These are phyloP conservation scores for Myiothlypis coronata DNA, from an alignment of 2,797 vertebrate species.

Conservation along the genomic window DNA sequence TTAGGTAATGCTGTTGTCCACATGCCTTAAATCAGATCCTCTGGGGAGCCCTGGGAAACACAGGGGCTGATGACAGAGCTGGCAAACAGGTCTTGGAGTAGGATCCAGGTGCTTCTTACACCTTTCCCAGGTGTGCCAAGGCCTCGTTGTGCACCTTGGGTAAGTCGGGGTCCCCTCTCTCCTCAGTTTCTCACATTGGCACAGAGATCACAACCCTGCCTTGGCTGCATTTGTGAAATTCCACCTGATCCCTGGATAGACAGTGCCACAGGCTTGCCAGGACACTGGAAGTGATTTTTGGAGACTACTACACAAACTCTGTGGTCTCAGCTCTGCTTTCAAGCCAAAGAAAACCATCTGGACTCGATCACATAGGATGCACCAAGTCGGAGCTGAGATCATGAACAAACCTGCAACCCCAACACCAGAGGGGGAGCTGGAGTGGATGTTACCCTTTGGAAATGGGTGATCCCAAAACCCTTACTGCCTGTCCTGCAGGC, in stretches of 20 bases:
- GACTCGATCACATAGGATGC: fast-evolving
- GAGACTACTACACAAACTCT: not conserved
- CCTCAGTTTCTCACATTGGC: not conserved
- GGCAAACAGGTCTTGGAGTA: not conserved
- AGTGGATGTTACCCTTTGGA: fast-evolving
- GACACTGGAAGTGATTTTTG: not conserved
- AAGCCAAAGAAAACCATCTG: not conserved
- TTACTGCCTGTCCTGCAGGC: not conserved
- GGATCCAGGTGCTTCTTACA: not conserved
- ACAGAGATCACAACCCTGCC: not conserved
- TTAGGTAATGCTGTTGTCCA: not conserved
- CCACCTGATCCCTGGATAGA: not conserved
- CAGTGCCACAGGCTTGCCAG: not conserved
- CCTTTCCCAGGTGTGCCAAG: not conserved
- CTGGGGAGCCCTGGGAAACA: not conserved
- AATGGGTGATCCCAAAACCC: not conserved
- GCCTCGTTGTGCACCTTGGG: fast-evolving
- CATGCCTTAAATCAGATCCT: not conserved
- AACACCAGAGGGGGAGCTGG: fast-evolving
- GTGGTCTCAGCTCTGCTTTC: not conserved
- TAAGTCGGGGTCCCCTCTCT: not conserved
- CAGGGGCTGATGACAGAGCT: not conserved
- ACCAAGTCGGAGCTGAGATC: not conserved
- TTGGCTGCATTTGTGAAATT: not conserved
- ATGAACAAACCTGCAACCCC: fast-evolving